These are phyloP conservation scores for Nettapus auritus DNA, from an alignment of 2,113 vertebrate species.

Conservation along the genomic window DNA sequence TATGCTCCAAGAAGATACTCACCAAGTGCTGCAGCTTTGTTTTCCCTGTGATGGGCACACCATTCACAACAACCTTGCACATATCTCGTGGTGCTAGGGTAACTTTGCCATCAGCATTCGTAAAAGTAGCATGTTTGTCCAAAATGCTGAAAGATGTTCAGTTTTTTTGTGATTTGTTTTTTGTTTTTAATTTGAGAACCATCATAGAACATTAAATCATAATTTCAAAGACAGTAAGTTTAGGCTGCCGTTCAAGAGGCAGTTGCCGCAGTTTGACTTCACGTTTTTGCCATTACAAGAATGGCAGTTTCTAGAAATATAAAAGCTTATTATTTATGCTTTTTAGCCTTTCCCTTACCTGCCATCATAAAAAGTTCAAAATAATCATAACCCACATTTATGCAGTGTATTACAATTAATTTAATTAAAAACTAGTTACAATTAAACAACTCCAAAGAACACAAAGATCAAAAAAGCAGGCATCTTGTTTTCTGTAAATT, in stretches of 20 bases:
- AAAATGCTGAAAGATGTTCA: conserved; percentile 79
- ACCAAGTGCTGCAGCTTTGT: conserved; percentile 87
- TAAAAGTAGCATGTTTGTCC: conserved; percentile 85
- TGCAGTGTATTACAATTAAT: neutral
- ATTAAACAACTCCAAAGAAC: neutral
- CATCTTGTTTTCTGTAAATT: neutral
- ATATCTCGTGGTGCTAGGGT: conserved; percentile 74
- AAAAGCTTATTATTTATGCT: neutral
- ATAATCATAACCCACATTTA: neutral
- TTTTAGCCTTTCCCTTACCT: neutral
- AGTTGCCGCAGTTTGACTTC: neutral
- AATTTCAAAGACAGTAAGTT: neutral
- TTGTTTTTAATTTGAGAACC: neutral
- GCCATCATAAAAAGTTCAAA: neutral
- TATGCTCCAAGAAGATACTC: neutral
- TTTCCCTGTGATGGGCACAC: conserved; percentile 68
- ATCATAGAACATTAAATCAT: neutral
- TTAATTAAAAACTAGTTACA: neutral
- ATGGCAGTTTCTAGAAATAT: neutral
- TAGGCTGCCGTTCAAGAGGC: neutral
- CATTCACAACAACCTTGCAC: conserved; percentile 86
- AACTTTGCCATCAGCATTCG: conserved; percentile 77
- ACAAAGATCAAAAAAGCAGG: no score
- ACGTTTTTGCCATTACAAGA: neutral
- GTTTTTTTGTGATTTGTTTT: neutral